Percentiles rank a stretch among this genome's conserved stretches.
Conservation (phyloP, 2,888 invertebrate genomes). For the Rhagonycha lutea region DNA sequence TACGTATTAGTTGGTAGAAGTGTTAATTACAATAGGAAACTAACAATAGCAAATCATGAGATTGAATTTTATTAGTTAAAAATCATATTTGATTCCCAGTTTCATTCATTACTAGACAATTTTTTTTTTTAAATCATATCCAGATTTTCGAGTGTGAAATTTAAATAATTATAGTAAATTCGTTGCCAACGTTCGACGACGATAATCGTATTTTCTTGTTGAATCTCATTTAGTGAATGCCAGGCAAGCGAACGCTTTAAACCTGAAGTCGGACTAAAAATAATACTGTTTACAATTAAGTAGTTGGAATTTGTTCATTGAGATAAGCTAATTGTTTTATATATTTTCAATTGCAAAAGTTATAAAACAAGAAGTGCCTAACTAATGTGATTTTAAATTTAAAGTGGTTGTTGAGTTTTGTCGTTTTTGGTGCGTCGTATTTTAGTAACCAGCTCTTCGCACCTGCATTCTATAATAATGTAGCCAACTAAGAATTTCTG, state of each 20-base stretch:
- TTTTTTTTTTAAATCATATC: neutral
- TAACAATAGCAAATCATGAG: neutral
- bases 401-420: neutral
- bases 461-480: conserved; percentile 25
- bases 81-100: neutral
- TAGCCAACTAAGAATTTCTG: conserved; percentile 17
- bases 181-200: conserved; percentile 7
- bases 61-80: neutral
- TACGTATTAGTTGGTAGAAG: too few relatives aligned
- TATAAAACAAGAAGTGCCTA: neutral
- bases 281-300: neutral
- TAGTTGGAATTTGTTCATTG: neutral
- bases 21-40: too few relatives aligned
- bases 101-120: neutral
- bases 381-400: neutral
- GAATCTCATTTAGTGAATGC: conserved; percentile 16
- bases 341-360: neutral
- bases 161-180: neutral
- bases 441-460: conserved; percentile 12
- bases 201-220: conserved; percentile 20
- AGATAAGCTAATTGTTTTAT: neutral
- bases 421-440: conserved; percentile 7
- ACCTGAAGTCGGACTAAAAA: conserved; percentile 2
- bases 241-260: conserved; percentile 15
- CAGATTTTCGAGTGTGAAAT: neutral